Percentiles rank a stretch among this genome's conserved stretches.
phyloP scores from a whole-genome alignment of 2,797 vertebrate genomes.

The Spinus pinus region DNA sequence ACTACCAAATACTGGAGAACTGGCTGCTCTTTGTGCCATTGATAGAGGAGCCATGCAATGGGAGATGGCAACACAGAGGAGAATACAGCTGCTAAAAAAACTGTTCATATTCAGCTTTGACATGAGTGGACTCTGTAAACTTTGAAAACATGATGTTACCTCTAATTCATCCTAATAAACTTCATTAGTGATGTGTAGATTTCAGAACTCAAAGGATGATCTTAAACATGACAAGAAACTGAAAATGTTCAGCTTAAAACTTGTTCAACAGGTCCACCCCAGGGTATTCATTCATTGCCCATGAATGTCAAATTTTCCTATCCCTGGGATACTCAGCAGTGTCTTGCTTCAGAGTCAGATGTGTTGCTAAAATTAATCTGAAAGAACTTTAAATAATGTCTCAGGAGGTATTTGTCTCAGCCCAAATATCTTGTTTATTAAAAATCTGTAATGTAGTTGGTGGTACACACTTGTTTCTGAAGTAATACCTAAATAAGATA shows the following conservation, averaged over 20 bases:
- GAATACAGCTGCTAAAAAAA: background rate
- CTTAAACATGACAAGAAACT: background rate
- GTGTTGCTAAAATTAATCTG: background rate
- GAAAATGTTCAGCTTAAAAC: background rate
- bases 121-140: background rate
- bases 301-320: background rate
- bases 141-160: background rate
- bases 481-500: background rate
- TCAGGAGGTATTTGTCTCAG: background rate
- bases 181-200: background rate
- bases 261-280: background rate
- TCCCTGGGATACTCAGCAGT: background rate
- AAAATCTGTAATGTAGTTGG: background rate
- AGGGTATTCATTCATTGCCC: background rate
- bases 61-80: background rate
- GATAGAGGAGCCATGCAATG: background rate
- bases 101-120: background rate
- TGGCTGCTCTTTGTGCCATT: background rate
- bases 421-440: background rate
- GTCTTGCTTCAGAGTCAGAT: background rate
- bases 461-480: background rate
- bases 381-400: background rate
- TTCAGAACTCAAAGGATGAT: background rate
- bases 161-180: background rate
- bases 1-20: background rate